Percentiles rank a stretch among this genome's conserved stretches.
These are phyloP conservation scores for Melinaea marsaeus DNA, from an alignment of 2,888 invertebrate species.

Conservation along the genomic window DNA sequence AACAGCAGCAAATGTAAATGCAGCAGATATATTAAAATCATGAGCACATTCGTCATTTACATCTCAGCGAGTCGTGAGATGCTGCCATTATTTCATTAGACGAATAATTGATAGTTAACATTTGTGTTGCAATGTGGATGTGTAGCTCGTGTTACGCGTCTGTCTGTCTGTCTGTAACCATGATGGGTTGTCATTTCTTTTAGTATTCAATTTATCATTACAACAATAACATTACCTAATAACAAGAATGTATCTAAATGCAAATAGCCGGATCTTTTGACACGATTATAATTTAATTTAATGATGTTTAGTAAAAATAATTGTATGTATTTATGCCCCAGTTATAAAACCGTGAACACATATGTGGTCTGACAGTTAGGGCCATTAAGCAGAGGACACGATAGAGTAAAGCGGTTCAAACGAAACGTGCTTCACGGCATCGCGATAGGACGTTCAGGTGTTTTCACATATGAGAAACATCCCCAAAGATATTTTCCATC, in stretches of 20 bases:
- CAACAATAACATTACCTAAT: conserved; percentile 50
- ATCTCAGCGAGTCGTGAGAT: conserved; percentile 53
- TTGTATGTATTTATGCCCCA: conserved; percentile 37
- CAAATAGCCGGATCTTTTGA: background rate
- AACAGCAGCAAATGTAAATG: conserved; percentile 28
- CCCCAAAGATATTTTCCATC: conserved; percentile 28
- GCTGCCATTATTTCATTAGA: conserved; percentile 67
- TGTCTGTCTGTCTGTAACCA: conserved; percentile 40
- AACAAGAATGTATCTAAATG: conserved; percentile 9
- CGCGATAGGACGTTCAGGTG: conserved; percentile 62
- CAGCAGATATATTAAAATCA: conserved; percentile 27
- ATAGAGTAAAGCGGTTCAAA: conserved; percentile 57
- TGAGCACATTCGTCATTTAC: conserved; percentile 36
- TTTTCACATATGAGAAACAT: conserved; percentile 54
- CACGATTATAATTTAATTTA: conserved; percentile 5
- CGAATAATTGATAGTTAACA: conserved; percentile 67
- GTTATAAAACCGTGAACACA: conserved; percentile 52
- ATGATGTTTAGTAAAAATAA: conserved; percentile 14
- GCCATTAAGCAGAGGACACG: conserved; percentile 64
- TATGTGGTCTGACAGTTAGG: conserved; percentile 62
- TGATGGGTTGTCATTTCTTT: conserved; percentile 45
- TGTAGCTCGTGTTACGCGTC: conserved; percentile 65
- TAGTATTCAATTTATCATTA: conserved; percentile 56
- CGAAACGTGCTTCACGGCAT: conserved; percentile 69
- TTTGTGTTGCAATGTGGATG: conserved; percentile 65